Conservation (phyloP, 2,113 vertebrate species). For the Lucifuga dentata region DNA sequence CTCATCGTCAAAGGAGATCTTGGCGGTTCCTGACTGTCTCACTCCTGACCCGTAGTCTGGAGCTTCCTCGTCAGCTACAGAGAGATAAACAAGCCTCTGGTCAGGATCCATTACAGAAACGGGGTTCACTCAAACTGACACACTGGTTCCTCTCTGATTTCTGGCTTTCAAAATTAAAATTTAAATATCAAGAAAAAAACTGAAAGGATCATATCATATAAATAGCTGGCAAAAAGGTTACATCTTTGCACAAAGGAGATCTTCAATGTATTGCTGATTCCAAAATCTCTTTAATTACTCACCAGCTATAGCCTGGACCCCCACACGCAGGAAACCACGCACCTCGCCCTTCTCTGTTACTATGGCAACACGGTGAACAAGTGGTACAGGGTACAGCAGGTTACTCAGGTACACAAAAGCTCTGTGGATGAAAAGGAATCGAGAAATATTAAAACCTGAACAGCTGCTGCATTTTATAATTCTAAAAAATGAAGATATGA, state of each 20-base stretch:
- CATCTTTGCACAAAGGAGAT: not conserved
- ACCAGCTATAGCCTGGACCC: slow-evolving; percentile 98
- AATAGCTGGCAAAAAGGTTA: no score
- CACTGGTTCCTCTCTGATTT: slow-evolving; percentile 30
- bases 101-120: slow-evolving; percentile 40
- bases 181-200: no score
- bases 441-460: slow-evolving; percentile 26
- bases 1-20: slow-evolving; percentile 98
- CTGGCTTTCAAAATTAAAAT: slow-evolving; percentile 45
- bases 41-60: slow-evolving; percentile 98
- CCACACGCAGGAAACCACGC: slow-evolving; percentile 94
- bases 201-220: no score
- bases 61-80: slow-evolving; percentile 94
- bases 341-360: slow-evolving; percentile 98
- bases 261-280: slow-evolving; percentile 16
- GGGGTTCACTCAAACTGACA: slow-evolving; percentile 20
- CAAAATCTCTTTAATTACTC: slow-evolving; percentile 66
- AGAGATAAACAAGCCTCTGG: slow-evolving; percentile 41
- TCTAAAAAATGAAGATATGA: not conserved
- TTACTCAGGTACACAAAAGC: slow-evolving; percentile 99
- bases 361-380: slow-evolving; percentile 95
- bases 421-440: slow-evolving; percentile 74
- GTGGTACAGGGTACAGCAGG: slow-evolving; percentile 94
- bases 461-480: slow-evolving; percentile 2
- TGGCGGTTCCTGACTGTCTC: slow-evolving; percentile 97